Conservation (phyloP, 2,888 invertebrate genomes). For the Polia nebulosa region DNA sequence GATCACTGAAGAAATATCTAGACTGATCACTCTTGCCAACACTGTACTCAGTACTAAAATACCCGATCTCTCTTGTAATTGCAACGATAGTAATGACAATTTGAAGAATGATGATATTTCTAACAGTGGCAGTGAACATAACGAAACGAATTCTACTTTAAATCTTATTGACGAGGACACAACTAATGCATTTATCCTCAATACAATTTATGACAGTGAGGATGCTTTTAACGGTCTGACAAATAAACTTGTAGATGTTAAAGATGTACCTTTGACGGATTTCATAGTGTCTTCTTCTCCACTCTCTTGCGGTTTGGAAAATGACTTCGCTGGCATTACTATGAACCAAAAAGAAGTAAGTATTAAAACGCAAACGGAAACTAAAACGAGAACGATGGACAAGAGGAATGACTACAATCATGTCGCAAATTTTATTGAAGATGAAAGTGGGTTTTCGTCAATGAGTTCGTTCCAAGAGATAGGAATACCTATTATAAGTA, state of each 20-base stretch:
- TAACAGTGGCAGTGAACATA: conserved; percentile 55
- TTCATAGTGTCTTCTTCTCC: conserved; percentile 74
- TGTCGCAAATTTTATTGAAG: conserved; percentile 90
- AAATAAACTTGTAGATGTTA: conserved; percentile 71
- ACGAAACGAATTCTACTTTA: conserved; percentile 70
- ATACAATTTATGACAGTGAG: conserved; percentile 71
- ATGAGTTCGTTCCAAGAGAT: conserved; percentile 96
- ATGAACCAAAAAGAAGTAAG: conserved; percentile 71
- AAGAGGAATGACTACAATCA: conserved; percentile 80
- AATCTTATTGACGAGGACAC: conserved; percentile 74
- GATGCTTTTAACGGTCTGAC: conserved; percentile 71
- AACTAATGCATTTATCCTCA: conserved; percentile 71
- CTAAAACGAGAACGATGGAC: conserved; percentile 64
- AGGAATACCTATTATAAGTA: conserved; percentile 92
- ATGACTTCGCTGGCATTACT: conserved; percentile 73
- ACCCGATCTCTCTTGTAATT: conserved; percentile 84
- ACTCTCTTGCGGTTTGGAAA: conserved; percentile 74
- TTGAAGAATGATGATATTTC: conserved; percentile 61
- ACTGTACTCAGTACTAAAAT: conserved; percentile 86
- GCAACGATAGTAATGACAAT: conserved; percentile 69
- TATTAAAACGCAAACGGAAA: conserved; percentile 59
- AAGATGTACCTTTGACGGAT: conserved; percentile 71
- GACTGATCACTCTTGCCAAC: conserved; percentile 88
- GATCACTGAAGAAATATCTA: conserved; percentile 85
- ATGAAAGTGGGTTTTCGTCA: conserved; percentile 96